Evolutionary conservation across 1,140 invertebrate species (phyloP).

Genomic region (Dermatophagoides farinae): DNA sequence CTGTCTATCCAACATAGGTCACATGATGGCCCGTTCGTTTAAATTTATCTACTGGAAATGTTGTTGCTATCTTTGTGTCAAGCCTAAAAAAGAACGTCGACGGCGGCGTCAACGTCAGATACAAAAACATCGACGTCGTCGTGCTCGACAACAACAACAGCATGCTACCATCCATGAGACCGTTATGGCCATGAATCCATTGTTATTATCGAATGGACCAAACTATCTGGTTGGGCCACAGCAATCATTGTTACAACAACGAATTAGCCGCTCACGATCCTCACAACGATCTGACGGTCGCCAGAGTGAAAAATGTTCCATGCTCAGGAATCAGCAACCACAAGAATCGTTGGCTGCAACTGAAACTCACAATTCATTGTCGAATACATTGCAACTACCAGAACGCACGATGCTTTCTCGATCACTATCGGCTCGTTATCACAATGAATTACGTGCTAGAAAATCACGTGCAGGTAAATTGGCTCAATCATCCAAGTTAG

Average conservation of each 20-base stretch:
- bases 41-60: slow-evolving; percentile 61
- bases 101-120: not conserved
- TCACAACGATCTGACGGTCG: too few relatives aligned
- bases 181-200: not conserved
- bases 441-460: not conserved
- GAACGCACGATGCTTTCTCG: not conserved
- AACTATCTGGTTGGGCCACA: too few relatives aligned
- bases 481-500: too few relatives aligned
- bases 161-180: not conserved
- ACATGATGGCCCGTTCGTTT: slow-evolving; percentile 48
- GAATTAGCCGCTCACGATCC: too few relatives aligned
- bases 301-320: not conserved
- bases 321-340: not conserved
- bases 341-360: not conserved
- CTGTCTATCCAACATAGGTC: slow-evolving; percentile 75
- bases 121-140: not conserved
- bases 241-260: too few relatives aligned
- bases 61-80: slow-evolving; percentile 45
- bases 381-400: not conserved
- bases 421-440: not conserved
- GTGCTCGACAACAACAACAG: not conserved
- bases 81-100: slow-evolving; percentile 15
- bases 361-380: not conserved
- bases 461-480: not conserved
- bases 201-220: not conserved